A percentile compares a stretch with the other conserved stretches of the same genome.
Evolutionary conservation across 1,140 invertebrate genomes (phyloP).

Genomic region (Arctopsyche grandis): DNA sequence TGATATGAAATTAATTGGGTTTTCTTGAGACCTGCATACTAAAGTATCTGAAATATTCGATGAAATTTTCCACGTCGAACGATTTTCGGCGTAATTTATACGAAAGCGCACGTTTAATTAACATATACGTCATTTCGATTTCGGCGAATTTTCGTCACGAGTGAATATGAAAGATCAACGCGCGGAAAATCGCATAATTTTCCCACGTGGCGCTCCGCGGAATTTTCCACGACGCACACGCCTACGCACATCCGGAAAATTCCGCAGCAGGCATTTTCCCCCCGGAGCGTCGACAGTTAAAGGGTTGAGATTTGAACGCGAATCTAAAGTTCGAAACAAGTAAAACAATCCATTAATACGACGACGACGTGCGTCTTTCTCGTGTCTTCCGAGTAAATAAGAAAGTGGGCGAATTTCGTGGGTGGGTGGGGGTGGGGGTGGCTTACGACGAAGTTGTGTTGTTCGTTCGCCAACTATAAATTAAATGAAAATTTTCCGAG

Average conservation of each 20-base stretch:
- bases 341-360: slow-evolving; percentile 1
- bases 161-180: neutral
- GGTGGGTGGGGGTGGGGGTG: too few relatives aligned
- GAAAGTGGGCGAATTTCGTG: too few relatives aligned
- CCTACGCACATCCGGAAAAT: too few relatives aligned
- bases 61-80: too few relatives aligned
- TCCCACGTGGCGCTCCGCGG: neutral
- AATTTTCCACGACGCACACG: neutral
- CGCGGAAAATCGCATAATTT: slow-evolving; percentile 7
- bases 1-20: too few relatives aligned
- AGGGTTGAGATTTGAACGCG: neutral
- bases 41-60: too few relatives aligned
- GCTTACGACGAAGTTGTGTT: neutral
- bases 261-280: too few relatives aligned
- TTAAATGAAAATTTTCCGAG: neutral
- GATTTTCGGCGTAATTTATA: neutral
- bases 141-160: neutral
- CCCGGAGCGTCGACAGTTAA: too few relatives aligned
- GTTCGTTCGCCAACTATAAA: neutral
- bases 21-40: too few relatives aligned
- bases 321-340: neutral
- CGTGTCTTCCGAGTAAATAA: too few relatives aligned
- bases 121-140: neutral
- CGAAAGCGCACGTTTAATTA: neutral
- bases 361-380: neutral